Percentiles rank a stretch among this genome's conserved stretches.
Conservation (phyloP, 2,113 vertebrate genomes). For the Aspiorhynchus laticeps region DNA sequence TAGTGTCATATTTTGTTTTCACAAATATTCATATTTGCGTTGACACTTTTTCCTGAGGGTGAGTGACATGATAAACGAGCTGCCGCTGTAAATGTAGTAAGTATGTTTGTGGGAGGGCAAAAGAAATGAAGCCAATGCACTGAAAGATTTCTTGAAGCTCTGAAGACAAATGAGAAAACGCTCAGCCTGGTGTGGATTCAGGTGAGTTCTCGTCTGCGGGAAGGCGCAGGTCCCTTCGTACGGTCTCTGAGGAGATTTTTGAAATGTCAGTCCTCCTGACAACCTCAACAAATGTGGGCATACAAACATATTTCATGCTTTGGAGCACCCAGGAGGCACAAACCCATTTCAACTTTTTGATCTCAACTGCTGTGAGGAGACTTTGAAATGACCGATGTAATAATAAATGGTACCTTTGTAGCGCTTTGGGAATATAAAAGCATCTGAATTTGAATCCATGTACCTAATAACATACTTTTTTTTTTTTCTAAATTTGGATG, state of each 20-base stretch:
- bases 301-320: conserved; percentile 57
- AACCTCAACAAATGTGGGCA: conserved; percentile 51
- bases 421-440: conserved; percentile 17
- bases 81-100: conserved; percentile 10
- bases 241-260: conserved; percentile 50
- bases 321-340: conserved; percentile 57
- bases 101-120: conserved; percentile 17
- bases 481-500: neutral
- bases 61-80: conserved; percentile 33
- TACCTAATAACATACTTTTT: neutral
- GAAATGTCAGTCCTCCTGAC: conserved; percentile 61
- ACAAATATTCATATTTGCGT: conserved; percentile 28
- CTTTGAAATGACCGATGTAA: conserved; percentile 47
- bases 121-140: neutral
- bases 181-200: conserved; percentile 4
- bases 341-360: conserved; percentile 63
- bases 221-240: neutral
- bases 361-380: conserved; percentile 45
- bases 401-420: conserved; percentile 37
- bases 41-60: conserved; percentile 23
- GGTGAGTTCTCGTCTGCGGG: conserved; percentile 24
- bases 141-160: conserved; percentile 10
- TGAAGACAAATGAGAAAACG: conserved; percentile 28
- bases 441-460: conserved; percentile 25
- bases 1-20: conserved; percentile 28